Percentiles rank a stretch among this genome's conserved stretches.
Conservation (phyloP, 1,140 invertebrate genomes). For the Lerema accius region DNA sequence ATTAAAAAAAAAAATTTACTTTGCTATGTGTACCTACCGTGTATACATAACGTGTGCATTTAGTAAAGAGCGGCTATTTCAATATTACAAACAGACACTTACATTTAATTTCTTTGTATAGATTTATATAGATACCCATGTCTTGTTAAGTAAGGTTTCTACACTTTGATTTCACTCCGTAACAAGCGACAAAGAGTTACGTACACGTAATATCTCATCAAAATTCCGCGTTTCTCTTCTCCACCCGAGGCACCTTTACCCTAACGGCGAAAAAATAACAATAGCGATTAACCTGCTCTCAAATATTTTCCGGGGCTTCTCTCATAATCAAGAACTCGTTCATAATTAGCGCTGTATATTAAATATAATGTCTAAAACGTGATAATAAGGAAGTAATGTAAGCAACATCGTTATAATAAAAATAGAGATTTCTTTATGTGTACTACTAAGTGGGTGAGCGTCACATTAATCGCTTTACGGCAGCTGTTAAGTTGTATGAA, state of each 20-base stretch:
- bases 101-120: no score
- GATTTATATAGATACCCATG: no score
- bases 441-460: constrained; percentile 66
- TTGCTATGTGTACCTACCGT: no score
- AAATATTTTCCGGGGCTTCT: constrained; percentile 62
- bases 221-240: constrained; percentile 28
- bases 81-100: no score
- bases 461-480: constrained; percentile 64
- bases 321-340: constrained; percentile 64
- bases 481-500: constrained; percentile 55
- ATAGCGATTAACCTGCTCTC: constrained; percentile 63
- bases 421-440: constrained; percentile 71
- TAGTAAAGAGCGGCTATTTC: no score
- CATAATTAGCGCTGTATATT: constrained; percentile 74
- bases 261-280: constrained; percentile 59
- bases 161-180: constrained; percentile 1
- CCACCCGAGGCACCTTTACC: constrained; percentile 36
- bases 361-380: constrained; percentile 67
- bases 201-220: constrained; percentile 24
- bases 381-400: constrained; percentile 74
- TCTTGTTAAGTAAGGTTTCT: no score
- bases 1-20: no score
- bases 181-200: constrained; percentile 13
- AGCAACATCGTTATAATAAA: constrained; percentile 71
- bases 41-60: no score